Base-by-base conservation (phyloP, 2,113 vertebrate species). In the Sphyrna mokarran region DNA sequence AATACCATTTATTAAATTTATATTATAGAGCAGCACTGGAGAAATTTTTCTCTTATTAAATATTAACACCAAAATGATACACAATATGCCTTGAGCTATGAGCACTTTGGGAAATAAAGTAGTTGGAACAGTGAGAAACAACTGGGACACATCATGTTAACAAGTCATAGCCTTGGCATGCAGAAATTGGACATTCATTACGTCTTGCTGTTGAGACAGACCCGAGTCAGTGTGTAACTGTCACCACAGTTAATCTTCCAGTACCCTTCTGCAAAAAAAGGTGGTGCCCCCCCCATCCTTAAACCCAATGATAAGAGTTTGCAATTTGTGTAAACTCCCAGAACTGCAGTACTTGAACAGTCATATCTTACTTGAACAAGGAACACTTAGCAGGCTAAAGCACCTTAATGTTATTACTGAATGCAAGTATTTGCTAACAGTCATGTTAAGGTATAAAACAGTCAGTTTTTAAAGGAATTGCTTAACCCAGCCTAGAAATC, bases 371-470 rank as follows among this genome's bases (percentile, higher is more conserved):
- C 16, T 93, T 20, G 33, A 66, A 37, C 63, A 93, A 37, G 16
- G 61, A 66, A 66, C 7, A 26, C 69, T 95, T 48, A 76, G 94
- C 43, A 54, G 69, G 22, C 40, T 33, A 72, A 95, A 76, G 23
- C 94, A 95, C 40, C 94, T 40, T 54, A 13, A 76, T 72, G 69
- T 95, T 72, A 95, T 72, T 95, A 72, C 94, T 70, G 66, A 95
- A 54, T 18, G 94, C 40, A 95, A 95, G 43, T 95, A 95, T 76
- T 43, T 33, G 26, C 29, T 95, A 95, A 76, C 94, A 95, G 94
- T 95, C 94, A 48, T 70, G 69, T 95, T 54, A 54, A 70, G 68
- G 69, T 95, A 76, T 33, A 54, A 69, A 94, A 95, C 94, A 76
- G 94, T 95, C 68, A 70, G 68, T 95, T 69, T 95, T 66, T 48